These are phyloP conservation scores for Philereme transversata DNA, from an alignment of 2,888 invertebrate genomes.

Conservation along the genomic window DNA sequence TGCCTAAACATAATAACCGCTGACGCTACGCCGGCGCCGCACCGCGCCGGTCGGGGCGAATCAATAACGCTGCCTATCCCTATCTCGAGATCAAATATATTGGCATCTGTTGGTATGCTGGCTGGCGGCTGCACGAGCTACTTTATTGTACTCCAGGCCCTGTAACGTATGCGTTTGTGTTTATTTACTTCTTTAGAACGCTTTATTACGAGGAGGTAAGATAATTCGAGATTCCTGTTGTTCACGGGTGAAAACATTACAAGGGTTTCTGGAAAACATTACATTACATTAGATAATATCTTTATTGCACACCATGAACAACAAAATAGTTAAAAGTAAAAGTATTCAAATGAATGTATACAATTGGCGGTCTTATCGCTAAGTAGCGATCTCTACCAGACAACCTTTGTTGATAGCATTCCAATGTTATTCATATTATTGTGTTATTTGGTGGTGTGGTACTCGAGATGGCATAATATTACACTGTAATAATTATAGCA, in stretches of 20 bases:
- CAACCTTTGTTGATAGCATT: no score
- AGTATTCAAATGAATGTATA: no score
- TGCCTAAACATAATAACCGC: slow-evolving; percentile 72
- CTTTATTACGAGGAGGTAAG: slow-evolving; percentile 1
- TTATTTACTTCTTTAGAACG: slow-evolving; percentile 12
- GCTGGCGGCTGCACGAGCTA: slow-evolving; percentile 31
- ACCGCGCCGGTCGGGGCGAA: slow-evolving; percentile 61
- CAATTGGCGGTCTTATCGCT: no score
- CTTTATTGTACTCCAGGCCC: slow-evolving; percentile 31
- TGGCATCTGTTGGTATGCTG: slow-evolving; percentile 39
- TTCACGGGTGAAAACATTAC: no score
- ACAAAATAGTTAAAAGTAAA: no score
- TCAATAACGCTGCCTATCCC: slow-evolving; percentile 57
- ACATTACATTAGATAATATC: no score
- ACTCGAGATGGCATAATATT: no score
- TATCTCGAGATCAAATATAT: slow-evolving; percentile 57
- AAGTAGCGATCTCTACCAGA: no score
- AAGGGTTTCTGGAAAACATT: no score
- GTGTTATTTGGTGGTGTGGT: no score
- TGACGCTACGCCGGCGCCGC: slow-evolving; percentile 43
- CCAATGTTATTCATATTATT: no score
- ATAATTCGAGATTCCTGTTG: not conserved
- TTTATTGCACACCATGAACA: no score
- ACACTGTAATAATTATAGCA: slow-evolving; percentile 11
- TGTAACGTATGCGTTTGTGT: slow-evolving; percentile 26